Base-by-base conservation (phyloP, 2,113 vertebrate species). In the Marmota flaviventris region DNA sequence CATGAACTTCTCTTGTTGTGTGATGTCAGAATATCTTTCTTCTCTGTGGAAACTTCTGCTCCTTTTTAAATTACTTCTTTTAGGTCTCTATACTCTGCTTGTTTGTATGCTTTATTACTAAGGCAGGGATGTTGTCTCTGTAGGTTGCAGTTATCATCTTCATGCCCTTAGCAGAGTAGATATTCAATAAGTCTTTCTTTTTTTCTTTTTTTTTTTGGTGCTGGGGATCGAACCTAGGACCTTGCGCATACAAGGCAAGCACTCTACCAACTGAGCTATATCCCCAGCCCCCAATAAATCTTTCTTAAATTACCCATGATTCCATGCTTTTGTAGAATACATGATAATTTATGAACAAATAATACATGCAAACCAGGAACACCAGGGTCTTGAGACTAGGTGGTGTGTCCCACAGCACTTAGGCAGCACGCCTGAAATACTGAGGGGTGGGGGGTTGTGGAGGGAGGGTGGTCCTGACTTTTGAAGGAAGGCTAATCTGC, bases 281-380 rank as follows among this genome's bases (percentile, higher is more conserved):
- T 45, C 45, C 45, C 8, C 45, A 45, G 8, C 7, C 45, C 45
- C 45, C 45, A 45, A 45, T 7, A 77, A 45, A 73, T 39, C n/a
- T 37, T 48, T n/a, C 32, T 56, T 84, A 45, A 82, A 73, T 39
- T 56, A 48, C 70, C 77, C 56, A 32, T 8, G 42, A 85, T 34
- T 39, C 37, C 12, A 73, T 79, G 20, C 12, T 82, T 91, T n/a
- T 84, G 37, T 56, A 82, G 48, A 76, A 72, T 9, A 53, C 25
- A 27, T 84, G 69, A 27, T 92, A 83, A 67, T 76, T 91, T 69
- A 79, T 58, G n/a, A 94, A 61, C 13, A 56, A 87, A 24, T 14
- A 48, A n/a, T 34, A 20, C 7, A 37, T 16, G 70, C 34, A 51
- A 77, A 53, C 65, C 16, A 72, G 45, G 85, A 56, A n/a, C 77